Evolutionary conservation across 2,113 vertebrate species (phyloP).

Genomic region (Saccopteryx bilineata): DNA sequence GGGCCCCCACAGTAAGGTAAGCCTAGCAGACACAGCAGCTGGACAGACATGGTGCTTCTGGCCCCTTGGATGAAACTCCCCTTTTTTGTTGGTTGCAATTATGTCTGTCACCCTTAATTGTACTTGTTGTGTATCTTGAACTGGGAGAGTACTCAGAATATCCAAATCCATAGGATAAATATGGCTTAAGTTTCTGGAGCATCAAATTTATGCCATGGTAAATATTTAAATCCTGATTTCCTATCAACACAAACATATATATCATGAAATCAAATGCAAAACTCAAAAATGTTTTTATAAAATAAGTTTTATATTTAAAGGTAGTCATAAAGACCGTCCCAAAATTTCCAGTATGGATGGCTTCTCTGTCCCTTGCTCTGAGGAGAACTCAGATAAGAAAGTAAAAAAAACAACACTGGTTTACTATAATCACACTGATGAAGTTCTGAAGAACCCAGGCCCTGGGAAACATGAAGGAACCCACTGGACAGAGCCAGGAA

Average conservation of each 20-base stretch:
- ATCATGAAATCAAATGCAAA: neutral
- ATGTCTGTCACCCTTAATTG: neutral
- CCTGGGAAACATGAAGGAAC: neutral
- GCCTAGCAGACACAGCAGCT: neutral
- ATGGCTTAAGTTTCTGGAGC: neutral
- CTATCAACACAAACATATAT: neutral
- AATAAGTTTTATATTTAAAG: neutral
- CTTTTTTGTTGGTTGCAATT: neutral
- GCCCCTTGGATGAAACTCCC: neutral
- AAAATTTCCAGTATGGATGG: neutral
- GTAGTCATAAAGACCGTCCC: neutral
- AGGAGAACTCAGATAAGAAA: neutral
- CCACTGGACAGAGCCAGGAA: neutral
- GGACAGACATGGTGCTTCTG: neutral
- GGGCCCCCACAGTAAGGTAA: neutral
- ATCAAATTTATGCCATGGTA: neutral
- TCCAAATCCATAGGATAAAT: constrained; percentile 20
- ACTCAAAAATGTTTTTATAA: neutral
- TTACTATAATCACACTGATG: neutral
- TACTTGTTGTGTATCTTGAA: neutral
- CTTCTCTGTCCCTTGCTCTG: neutral
- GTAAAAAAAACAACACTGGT: neutral
- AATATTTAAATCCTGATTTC: neutral
- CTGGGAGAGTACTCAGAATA: neutral
- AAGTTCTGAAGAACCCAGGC: neutral